These are phyloP conservation scores for Tautogolabrus adspersus DNA, from an alignment of 2,113 vertebrate species.

Conservation along the genomic window DNA sequence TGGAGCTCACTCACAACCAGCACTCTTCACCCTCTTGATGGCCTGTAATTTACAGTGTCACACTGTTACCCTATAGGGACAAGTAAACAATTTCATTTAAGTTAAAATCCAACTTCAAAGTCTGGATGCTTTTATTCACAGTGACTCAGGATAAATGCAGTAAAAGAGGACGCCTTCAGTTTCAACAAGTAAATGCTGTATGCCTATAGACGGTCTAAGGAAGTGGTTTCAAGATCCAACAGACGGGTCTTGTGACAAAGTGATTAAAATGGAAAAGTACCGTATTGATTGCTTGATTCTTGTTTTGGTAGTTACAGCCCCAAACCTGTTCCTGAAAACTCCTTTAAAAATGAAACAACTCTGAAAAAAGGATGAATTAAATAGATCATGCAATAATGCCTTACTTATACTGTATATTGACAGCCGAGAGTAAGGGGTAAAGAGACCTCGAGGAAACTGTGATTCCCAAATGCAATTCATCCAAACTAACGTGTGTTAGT, in stretches of 20 bases:
- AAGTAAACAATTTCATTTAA: conserved; percentile 33
- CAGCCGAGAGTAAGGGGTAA: no score
- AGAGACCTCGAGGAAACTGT: no score
- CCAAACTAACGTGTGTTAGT: not conserved
- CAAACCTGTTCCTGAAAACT: not conserved
- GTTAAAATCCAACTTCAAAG: conserved; percentile 7
- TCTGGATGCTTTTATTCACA: not conserved
- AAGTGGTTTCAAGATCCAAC: not conserved
- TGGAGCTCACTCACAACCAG: conserved; percentile 22
- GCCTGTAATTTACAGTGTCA: conserved; percentile 53
- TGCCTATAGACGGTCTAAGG: not conserved
- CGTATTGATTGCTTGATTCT: not conserved
- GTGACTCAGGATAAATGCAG: conserved; percentile 10
- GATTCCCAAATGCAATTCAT: not conserved
- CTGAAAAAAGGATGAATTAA: not conserved
- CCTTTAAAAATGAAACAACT: no score
- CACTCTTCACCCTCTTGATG: not conserved
- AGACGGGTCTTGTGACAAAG: conserved; percentile 8
- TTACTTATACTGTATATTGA: no score
- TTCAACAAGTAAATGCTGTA: not conserved
- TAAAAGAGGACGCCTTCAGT: not conserved
- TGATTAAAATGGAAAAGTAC: not conserved
- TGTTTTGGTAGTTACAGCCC: not conserved
- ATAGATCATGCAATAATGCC: not conserved
- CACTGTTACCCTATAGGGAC: conserved; percentile 16